Conservation (phyloP, 2,797 vertebrate species). For the Sebastes flavidus region DNA sequence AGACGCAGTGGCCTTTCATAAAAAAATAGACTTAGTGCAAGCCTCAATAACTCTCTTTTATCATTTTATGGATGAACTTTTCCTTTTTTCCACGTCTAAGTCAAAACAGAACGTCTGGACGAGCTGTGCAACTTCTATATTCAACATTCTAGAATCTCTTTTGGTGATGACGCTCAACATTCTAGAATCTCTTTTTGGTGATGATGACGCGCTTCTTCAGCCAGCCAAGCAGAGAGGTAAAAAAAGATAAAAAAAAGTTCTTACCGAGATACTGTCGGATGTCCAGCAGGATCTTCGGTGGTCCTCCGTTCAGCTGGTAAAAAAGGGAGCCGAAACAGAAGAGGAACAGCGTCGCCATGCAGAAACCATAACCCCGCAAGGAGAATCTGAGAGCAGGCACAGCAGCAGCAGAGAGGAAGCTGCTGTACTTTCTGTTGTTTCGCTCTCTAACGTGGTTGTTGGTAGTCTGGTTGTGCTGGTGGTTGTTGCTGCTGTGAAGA, state of each 20-base stretch:
- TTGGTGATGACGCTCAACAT: not conserved
- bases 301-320: slow-evolving; percentile 94
- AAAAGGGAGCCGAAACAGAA: slow-evolving; percentile 94
- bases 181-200: not conserved
- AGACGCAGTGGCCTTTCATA: not conserved
- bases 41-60: not conserved
- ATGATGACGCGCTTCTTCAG: slow-evolving; percentile 7
- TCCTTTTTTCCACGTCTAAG: not conserved
- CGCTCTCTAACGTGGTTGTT: slow-evolving; percentile 83
- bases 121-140: not conserved
- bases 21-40: not conserved
- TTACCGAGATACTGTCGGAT: slow-evolving; percentile 95
- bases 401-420: slow-evolving; percentile 80
- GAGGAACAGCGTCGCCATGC: slow-evolving; percentile 92
- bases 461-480: slow-evolving; percentile 67
- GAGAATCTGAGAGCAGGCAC: slow-evolving; percentile 80
- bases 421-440: slow-evolving; percentile 78
- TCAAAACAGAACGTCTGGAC: not conserved
- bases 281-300: slow-evolving; percentile 92
- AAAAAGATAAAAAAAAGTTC: slow-evolving; percentile 55
- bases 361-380: slow-evolving; percentile 92
- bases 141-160: not conserved
- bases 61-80: slow-evolving; percentile 5
- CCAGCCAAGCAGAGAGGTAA: not conserved
- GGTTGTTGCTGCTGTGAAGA: slow-evolving; percentile 68